Evolutionary conservation across 2,888 invertebrate species (phyloP).

Genomic region (Dione vanillae): DNA sequence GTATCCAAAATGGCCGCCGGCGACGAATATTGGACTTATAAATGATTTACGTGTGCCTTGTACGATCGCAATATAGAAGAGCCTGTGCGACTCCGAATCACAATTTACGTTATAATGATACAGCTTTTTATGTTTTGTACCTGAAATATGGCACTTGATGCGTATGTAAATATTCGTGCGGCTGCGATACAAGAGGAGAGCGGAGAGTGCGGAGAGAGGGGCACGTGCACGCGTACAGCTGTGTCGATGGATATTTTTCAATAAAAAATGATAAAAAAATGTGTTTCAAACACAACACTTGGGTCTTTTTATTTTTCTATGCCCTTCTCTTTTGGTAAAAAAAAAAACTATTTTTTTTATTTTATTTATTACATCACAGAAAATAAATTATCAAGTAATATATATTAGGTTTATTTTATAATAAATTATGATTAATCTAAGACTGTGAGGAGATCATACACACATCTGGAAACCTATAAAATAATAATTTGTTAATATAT

Average conservation of each 20-base stretch:
- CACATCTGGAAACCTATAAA: no score
- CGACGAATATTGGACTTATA: conserved; percentile 1
- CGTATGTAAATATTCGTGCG: conserved; percentile 49
- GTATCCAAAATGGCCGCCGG: conserved; percentile 9
- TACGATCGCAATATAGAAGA: conserved; percentile 19
- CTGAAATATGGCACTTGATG: conserved; percentile 55
- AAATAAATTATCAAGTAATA: background rate
- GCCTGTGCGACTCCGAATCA: conserved; percentile 19
- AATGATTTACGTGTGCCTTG: conserved; percentile 18
- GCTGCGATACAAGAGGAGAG: conserved; percentile 13
- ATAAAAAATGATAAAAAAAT: conserved; percentile 80
- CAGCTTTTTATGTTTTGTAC: conserved; percentile 52
- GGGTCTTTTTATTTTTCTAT: conserved; percentile 63
- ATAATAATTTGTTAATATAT: no score
- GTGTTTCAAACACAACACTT: conserved; percentile 83
- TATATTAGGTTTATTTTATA: background rate
- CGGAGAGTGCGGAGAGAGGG: conserved; percentile 9
- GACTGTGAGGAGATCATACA: background rate
- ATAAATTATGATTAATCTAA: background rate
- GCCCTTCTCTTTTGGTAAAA: no score
- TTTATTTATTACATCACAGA: conserved; percentile 21
- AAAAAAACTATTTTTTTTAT: no score
- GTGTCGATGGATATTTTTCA: conserved; percentile 80
- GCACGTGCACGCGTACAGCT: conserved; percentile 64
- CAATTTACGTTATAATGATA: conserved; percentile 18